These are phyloP conservation scores for Scaptomyza polygonia DNA, from an alignment of 2,888 invertebrate genomes.

Conservation along the genomic window DNA sequence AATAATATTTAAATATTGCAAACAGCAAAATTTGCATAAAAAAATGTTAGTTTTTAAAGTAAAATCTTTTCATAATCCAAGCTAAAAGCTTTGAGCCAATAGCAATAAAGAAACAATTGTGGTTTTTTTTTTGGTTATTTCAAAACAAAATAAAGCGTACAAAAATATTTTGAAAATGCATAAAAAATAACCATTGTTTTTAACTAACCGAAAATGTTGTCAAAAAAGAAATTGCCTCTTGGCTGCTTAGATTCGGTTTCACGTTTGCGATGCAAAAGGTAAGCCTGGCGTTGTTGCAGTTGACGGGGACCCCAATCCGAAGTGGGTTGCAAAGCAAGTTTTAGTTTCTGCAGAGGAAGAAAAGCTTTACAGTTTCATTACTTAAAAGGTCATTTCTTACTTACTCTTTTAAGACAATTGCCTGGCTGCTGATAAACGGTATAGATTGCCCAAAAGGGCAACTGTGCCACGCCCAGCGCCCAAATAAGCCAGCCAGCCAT, in stretches of 20 bases:
- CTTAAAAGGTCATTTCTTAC: not conserved
- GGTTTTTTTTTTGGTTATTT: conserved; percentile 47
- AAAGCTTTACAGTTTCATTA: not conserved
- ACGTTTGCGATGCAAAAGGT: conserved; percentile 75
- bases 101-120: conserved; percentile 20
- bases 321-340: conserved; percentile 74
- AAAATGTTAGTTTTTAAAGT: conserved; percentile 31
- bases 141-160: conserved; percentile 57
- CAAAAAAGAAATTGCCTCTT: conserved; percentile 58
- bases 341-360: conserved; percentile 76
- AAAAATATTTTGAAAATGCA: conserved; percentile 36
- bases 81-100: conserved; percentile 52
- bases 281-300: conserved; percentile 84
- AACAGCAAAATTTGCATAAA: conserved; percentile 1
- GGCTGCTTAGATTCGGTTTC: conserved; percentile 26
- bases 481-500: conserved; percentile 85
- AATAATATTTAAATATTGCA: conserved; percentile 41
- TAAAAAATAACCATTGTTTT: not conserved
- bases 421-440: conserved; percentile 80
- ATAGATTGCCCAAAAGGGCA: conserved; percentile 84
- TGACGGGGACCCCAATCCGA: conserved; percentile 82
- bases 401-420: conserved; percentile 45
- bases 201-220: conserved; percentile 81
- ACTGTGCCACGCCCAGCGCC: conserved; percentile 85
- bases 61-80: conserved; percentile 53